Conservation (phyloP, 1,140 invertebrate genomes). For the Propsilocerus akamusi region DNA sequence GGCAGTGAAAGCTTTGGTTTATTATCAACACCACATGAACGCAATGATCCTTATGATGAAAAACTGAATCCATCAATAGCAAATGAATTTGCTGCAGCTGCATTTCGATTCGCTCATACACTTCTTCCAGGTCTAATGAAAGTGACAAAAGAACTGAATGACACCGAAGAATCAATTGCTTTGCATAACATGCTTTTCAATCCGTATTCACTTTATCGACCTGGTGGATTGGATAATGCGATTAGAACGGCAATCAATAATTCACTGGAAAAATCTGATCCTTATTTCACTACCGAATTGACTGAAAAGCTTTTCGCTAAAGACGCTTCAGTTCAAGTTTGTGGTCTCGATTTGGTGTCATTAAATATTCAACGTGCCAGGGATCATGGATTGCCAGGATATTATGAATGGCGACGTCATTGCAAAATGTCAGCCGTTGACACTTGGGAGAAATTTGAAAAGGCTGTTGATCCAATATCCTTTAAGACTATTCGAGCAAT, state of each 20-base stretch:
- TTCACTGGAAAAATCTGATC: constrained; percentile 42
- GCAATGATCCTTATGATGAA: constrained; percentile 47
- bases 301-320: constrained; percentile 43
- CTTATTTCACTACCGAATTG: constrained; percentile 48
- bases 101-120: constrained; percentile 83
- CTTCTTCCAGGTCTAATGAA: constrained; percentile 54
- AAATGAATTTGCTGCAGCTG: constrained; percentile 82
- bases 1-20: constrained; percentile 37
- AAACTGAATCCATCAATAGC: constrained; percentile 61
- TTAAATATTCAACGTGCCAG: constrained; percentile 74
- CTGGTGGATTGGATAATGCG: constrained; percentile 35
- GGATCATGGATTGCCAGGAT: constrained; percentile 73
- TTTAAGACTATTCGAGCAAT: constrained; percentile 39
- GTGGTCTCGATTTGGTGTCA: constrained; percentile 67
- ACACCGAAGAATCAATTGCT: constrained; percentile 43
- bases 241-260: constrained; percentile 43
- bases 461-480: constrained; percentile 37
- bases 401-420: constrained; percentile 52
- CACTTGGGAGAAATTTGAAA: constrained; percentile 54
- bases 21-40: constrained; percentile 33
- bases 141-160: constrained; percentile 33
- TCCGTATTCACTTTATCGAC: constrained; percentile 52
- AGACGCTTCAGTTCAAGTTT: constrained; percentile 23
- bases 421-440: constrained; percentile 47
- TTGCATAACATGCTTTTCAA: constrained; percentile 68